Percentiles rank a stretch among this genome's conserved stretches.
Conservation (phyloP, 1,140 invertebrate genomes). For the Drosophila mojavensis region DNA sequence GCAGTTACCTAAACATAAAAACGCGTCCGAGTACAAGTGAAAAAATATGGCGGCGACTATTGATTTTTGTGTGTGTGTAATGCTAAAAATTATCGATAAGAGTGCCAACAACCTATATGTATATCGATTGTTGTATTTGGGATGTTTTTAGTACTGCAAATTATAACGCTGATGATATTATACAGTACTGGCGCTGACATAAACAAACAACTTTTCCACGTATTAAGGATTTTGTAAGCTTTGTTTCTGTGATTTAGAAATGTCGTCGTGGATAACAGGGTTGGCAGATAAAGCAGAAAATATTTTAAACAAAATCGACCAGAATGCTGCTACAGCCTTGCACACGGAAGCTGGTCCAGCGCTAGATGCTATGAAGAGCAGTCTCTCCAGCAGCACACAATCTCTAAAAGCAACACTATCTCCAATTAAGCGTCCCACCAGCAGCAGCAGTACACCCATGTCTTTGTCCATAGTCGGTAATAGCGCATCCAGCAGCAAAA, state of each 20-base stretch:
- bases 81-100: slow-evolving; percentile 8
- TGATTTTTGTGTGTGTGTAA: slow-evolving; percentile 63
- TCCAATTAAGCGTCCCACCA: slow-evolving; percentile 40
- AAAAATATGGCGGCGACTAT: slow-evolving; percentile 80
- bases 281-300: slow-evolving; percentile 93
- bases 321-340: slow-evolving; percentile 91
- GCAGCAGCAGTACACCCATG: slow-evolving; percentile 29
- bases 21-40: slow-evolving; percentile 67
- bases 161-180: background rate
- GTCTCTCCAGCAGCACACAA: slow-evolving; percentile 64
- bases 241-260: slow-evolving; percentile 84
- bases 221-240: slow-evolving; percentile 17
- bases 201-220: slow-evolving; percentile 48
- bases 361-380: slow-evolving; percentile 57
- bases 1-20: slow-evolving; percentile 63
- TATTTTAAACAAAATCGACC: slow-evolving; percentile 93
- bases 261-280: slow-evolving; percentile 90
- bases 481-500: slow-evolving; percentile 58
- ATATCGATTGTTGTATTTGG: slow-evolving; percentile 16
- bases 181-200: slow-evolving; percentile 21
- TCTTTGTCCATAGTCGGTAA: slow-evolving; percentile 37
- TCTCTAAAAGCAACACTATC: slow-evolving; percentile 59
- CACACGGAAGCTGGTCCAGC: slow-evolving; percentile 45
- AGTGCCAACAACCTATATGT: background rate
- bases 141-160: slow-evolving; percentile 2